phyloP scores from a whole-genome alignment of 2,797 vertebrate genomes.

The Huso huso region DNA sequence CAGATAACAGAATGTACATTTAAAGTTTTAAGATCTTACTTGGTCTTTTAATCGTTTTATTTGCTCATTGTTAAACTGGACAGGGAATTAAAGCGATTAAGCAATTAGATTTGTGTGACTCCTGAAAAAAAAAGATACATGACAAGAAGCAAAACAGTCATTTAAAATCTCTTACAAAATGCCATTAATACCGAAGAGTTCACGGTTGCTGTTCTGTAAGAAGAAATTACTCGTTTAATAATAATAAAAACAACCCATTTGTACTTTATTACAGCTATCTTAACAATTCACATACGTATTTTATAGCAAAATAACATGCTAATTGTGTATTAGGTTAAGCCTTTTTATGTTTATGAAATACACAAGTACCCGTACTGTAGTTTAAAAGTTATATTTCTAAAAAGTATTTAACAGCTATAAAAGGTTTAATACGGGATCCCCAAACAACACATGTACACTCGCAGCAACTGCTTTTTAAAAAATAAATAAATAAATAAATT shows the following conservation, averaged over 20 bases:
- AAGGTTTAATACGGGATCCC: too few relatives aligned
- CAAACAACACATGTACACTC: too few relatives aligned
- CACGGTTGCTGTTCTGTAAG: slow-evolving; percentile 10
- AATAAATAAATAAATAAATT: too few relatives aligned
- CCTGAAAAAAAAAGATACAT: slow-evolving; percentile 12
- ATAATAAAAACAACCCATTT: not conserved
- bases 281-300: not conserved
- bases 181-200: slow-evolving; percentile 15
- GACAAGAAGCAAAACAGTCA: slow-evolving; percentile 18
- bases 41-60: not conserved
- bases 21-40: slow-evolving; percentile 1
- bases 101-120: slow-evolving; percentile 12
- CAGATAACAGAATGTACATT: not conserved
- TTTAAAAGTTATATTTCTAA: too few relatives aligned
- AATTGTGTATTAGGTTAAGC: too few relatives aligned
- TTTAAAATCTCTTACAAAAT: slow-evolving; percentile 14
- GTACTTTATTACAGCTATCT: slow-evolving; percentile 15
- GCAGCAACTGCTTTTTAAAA: too few relatives aligned
- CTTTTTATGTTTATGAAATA: too few relatives aligned
- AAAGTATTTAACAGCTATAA: too few relatives aligned
- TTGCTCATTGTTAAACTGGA: not conserved
- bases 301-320: too few relatives aligned
- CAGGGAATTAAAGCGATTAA: not conserved
- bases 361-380: too few relatives aligned
- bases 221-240: slow-evolving; percentile 6